Evolutionary conservation across 2,113 vertebrate species (phyloP).

Genomic region (Aplodontia rufa): DNA sequence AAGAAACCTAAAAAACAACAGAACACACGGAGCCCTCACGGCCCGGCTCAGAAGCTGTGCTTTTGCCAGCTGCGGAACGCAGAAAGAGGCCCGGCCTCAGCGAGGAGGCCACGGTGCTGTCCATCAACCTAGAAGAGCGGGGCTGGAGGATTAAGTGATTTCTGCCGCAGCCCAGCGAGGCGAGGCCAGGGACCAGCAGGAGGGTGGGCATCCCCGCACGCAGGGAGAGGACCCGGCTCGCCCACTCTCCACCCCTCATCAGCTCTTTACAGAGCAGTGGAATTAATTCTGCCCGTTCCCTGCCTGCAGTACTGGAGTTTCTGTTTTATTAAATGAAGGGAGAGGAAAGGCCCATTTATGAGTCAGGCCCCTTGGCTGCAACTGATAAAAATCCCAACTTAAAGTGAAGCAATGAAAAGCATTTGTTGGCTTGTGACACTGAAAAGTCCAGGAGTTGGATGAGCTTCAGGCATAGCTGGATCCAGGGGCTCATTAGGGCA

Average conservation of each 20-base stretch:
- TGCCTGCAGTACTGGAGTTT: background rate
- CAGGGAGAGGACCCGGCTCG: background rate
- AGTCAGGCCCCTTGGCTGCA: background rate
- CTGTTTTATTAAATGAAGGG: background rate
- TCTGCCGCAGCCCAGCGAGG: background rate
- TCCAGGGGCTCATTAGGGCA: background rate
- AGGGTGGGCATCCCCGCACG: background rate
- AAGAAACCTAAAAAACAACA: too few relatives aligned
- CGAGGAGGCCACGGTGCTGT: too few relatives aligned
- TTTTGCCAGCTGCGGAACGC: too few relatives aligned
- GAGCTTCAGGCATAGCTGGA: background rate
- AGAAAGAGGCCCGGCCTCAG: too few relatives aligned
- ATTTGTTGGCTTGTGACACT: background rate
- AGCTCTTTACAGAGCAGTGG: background rate
- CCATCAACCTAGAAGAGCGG: too few relatives aligned
- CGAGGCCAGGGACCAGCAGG: background rate
- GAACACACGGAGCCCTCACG: too few relatives aligned
- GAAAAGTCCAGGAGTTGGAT: rapidly evolving
- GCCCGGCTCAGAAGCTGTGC: too few relatives aligned
- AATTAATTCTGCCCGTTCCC: background rate
- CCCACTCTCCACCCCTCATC: background rate
- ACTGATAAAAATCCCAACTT: background rate
- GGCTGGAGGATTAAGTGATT: background rate
- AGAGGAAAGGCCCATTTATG: background rate
- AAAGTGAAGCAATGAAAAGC: background rate